These are phyloP conservation scores for Microplitis demolitor DNA, from an alignment of 1,140 invertebrate genomes.

Conservation along the genomic window DNA sequence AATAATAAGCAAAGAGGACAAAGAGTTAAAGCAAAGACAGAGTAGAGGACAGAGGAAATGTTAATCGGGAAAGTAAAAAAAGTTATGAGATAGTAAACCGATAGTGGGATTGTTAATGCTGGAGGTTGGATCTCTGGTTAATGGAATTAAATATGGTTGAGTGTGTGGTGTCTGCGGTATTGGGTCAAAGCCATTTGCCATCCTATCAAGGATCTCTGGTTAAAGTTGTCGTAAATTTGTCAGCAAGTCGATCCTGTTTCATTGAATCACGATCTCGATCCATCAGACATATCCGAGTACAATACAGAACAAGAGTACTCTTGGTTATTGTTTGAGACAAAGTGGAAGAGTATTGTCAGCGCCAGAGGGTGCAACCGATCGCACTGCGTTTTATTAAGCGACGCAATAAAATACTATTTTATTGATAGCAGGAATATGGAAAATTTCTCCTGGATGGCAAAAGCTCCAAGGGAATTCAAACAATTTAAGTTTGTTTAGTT, in stretches of 20 bases:
- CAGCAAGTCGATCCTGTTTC: constrained; percentile 8
- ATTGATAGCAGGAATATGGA: no score
- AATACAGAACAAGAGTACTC: background rate
- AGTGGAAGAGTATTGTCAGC: background rate
- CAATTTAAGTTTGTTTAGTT: no score
- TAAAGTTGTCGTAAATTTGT: background rate
- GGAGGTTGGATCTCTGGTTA: background rate
- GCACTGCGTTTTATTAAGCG: background rate
- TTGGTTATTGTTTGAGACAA: background rate
- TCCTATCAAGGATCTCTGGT: constrained; percentile 1
- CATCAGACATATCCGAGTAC: background rate
- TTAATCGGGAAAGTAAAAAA: background rate
- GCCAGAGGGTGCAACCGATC: constrained; percentile 2
- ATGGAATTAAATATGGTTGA: background rate
- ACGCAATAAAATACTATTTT: no score
- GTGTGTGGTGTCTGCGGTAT: background rate
- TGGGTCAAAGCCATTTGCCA: constrained; percentile 16
- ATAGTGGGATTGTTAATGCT: background rate
- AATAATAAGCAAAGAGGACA: no score
- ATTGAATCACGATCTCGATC: constrained; percentile 23
- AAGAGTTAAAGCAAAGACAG: no score
- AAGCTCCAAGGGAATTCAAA: background rate
- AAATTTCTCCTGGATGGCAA: background rate
- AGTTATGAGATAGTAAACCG: background rate
- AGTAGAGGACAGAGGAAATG: background rate